phyloP scores from a whole-genome alignment of 2,797 vertebrate genomes.

The Luscinia luscinia region DNA sequence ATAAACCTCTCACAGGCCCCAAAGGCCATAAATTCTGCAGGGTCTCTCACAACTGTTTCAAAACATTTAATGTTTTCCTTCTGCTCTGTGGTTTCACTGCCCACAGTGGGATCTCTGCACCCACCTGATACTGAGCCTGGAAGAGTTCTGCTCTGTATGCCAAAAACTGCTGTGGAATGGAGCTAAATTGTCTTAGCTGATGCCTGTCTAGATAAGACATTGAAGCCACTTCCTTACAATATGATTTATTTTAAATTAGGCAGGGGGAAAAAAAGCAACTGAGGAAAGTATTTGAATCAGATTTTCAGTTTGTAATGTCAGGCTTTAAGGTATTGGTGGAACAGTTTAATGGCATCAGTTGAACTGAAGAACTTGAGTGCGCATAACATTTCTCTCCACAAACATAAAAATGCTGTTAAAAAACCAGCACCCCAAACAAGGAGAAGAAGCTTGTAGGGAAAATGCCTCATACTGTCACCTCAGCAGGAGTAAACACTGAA shows the following conservation, averaged over 20 bases:
- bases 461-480: background rate
- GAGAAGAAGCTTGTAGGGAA: background rate
- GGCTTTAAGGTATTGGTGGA: background rate
- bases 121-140: background rate
- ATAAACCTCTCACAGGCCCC: constrained; percentile 6
- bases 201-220: background rate
- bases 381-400: background rate
- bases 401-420: background rate
- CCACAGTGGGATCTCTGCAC: background rate
- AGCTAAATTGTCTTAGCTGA: background rate
- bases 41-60: constrained; percentile 28
- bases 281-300: background rate
- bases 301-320: background rate
- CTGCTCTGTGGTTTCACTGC: constrained; percentile 39
- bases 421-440: background rate
- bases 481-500: background rate
- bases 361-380: background rate
- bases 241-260: background rate
- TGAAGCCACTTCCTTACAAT: background rate
- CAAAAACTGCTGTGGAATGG: background rate
- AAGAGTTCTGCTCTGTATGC: background rate
- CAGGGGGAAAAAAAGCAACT: accelerated
- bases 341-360: background rate
- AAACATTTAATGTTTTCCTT: constrained; percentile 51
- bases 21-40: constrained; percentile 33